Evolutionary conservation across 2,888 invertebrate genomes (phyloP).

Genomic region (Folsomia manolachei): DNA sequence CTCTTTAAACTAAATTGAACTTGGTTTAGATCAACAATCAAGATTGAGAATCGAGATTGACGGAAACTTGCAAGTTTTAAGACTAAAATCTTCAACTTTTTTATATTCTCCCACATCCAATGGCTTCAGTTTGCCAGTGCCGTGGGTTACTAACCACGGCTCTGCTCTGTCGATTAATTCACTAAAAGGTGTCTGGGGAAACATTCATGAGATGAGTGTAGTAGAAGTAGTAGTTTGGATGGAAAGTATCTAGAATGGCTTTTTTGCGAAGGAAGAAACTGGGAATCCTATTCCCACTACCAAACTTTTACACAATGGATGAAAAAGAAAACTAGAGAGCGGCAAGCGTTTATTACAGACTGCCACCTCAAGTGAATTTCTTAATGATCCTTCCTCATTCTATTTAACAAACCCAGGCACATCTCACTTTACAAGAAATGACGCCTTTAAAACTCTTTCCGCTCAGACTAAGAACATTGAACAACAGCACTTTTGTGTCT

Average conservation of each 20-base stretch:
- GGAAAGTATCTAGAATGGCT: neutral
- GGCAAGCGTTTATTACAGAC: slow-evolving; percentile 11
- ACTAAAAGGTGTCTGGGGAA: slow-evolving; percentile 42
- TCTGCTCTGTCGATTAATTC: slow-evolving; percentile 42
- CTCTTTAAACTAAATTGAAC: neutral
- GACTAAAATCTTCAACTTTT: neutral
- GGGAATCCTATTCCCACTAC: neutral
- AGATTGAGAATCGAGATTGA: neutral
- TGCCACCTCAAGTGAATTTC: slow-evolving; percentile 11
- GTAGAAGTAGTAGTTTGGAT: neutral
- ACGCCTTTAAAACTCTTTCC: neutral
- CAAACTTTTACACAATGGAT: neutral
- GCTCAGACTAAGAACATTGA: neutral
- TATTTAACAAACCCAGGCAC: slow-evolving; percentile 11
- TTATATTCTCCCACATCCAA: neutral
- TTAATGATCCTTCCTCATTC: slow-evolving; percentile 11
- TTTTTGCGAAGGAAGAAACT: neutral
- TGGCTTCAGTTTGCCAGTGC: too few relatives aligned
- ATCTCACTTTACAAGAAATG: neutral
- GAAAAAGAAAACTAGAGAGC: neutral
- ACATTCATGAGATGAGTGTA: slow-evolving; percentile 22
- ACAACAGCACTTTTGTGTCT: neutral
- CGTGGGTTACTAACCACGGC: slow-evolving; percentile 4
- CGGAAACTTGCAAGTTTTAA: neutral
- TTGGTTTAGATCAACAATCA: neutral